Percentiles rank a stretch among this genome's conserved stretches.
These are phyloP conservation scores for Aphis gossypii DNA, from an alignment of 1,140 invertebrate genomes.

Conservation along the genomic window DNA sequence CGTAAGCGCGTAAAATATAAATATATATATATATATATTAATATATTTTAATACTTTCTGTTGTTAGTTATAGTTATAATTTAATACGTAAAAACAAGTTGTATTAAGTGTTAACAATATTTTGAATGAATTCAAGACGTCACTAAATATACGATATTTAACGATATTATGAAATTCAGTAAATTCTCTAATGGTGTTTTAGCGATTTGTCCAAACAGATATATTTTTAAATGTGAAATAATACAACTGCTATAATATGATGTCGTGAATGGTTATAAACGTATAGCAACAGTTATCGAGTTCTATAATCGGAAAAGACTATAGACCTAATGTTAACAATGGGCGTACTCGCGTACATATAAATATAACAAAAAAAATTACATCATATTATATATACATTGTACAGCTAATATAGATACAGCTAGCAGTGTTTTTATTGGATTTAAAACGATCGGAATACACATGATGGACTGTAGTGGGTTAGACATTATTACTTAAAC, in stretches of 20 bases:
- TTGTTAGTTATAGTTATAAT: neutral
- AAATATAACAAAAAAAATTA: too few species aligned
- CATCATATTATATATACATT: neutral
- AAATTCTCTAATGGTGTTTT: neutral
- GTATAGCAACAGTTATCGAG: neutral
- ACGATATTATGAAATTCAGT: neutral
- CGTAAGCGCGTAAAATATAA: neutral
- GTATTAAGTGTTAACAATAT: neutral
- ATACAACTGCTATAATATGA: neutral
- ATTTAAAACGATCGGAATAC: neutral
- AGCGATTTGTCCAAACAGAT: neutral
- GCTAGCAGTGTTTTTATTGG: neutral
- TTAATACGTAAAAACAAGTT: neutral
- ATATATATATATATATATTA: too few species aligned
- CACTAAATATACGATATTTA: neutral
- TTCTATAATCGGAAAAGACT: neutral
- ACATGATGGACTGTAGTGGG: neutral
- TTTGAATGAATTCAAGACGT: neutral
- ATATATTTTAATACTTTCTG: neutral
- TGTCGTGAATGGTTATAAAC: neutral
- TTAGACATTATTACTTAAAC: neutral
- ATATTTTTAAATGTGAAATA: neutral
- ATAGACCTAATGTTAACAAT: neutral
- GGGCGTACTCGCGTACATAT: neutral
- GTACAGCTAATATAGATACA: neutral